Percentiles rank a stretch among this genome's conserved stretches.
Conservation (phyloP, 2,888 invertebrate species). For the Caenorhabditis sp. region DNA sequence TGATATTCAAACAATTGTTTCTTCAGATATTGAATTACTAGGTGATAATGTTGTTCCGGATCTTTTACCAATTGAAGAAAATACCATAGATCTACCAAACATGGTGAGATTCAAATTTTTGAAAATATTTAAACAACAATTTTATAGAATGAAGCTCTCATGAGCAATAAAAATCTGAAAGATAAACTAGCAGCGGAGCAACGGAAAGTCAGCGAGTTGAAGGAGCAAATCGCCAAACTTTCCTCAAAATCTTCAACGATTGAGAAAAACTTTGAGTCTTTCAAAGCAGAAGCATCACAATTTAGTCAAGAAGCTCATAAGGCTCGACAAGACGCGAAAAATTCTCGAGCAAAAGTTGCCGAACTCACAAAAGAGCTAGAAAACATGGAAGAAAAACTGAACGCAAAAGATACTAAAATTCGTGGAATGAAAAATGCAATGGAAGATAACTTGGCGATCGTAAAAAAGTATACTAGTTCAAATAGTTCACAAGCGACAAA, state of each 20-base stretch:
- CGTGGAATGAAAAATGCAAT: constrained; percentile 4
- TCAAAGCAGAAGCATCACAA: constrained; percentile 5
- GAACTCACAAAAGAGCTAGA: constrained; percentile 2
- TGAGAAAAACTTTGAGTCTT: constrained; percentile 2
- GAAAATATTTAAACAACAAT: neutral
- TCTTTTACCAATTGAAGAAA: neutral
- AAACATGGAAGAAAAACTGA: constrained; percentile 3
- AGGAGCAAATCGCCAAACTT: neutral
- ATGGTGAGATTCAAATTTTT: neutral
- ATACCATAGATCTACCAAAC: neutral
- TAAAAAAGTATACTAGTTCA: constrained; percentile 2
- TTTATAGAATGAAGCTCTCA: neutral
- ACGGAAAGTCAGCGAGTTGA: neutral
- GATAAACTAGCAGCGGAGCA: neutral
- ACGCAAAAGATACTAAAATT: constrained; percentile 6
- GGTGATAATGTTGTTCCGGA: neutral
- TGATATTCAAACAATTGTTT: constrained; percentile 30
- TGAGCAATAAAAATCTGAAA: neutral
- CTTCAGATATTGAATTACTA: constrained; percentile 21
- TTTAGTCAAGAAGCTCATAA: constrained; percentile 6
- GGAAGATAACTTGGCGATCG: constrained; percentile 10
- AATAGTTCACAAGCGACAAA: neutral
- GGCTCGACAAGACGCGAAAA: constrained; percentile 7
- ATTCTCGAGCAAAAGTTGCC: neutral
- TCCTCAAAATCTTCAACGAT: neutral